Evolutionary conservation across 2,888 invertebrate species (phyloP).

Genomic region (Cantharis nigra): DNA sequence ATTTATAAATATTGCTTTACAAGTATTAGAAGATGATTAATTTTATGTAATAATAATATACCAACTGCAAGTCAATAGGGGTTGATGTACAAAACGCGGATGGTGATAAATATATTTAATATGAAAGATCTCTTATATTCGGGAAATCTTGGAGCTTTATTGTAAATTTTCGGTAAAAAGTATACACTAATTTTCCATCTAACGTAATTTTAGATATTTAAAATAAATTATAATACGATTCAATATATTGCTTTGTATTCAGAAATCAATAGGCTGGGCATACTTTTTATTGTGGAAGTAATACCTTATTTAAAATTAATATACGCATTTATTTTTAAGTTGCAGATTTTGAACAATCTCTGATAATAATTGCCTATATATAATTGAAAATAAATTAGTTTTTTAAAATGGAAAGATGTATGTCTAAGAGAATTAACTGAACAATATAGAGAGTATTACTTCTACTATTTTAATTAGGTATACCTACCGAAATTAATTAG

Average conservation of each 20-base stretch:
- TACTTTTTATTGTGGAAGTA: not conserved
- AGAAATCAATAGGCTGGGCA: not conserved
- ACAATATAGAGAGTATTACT: too few species aligned
- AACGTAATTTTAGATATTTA: not conserved
- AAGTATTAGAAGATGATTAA: slow-evolving; percentile 8
- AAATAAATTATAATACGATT: not conserved
- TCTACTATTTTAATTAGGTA: too few species aligned
- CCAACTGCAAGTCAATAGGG: slow-evolving; percentile 15
- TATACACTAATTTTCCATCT: not conserved
- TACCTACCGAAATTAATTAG: too few species aligned
- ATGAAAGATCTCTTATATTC: not conserved
- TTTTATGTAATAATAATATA: slow-evolving; percentile 8
- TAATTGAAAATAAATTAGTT: not conserved
- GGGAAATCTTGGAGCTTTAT: not conserved
- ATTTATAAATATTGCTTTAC: not conserved
- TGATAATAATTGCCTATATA: not conserved
- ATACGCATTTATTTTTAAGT: not conserved
- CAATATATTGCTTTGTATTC: not conserved
- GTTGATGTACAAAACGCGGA: not conserved
- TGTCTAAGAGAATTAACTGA: too few species aligned
- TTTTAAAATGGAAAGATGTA: too few species aligned
- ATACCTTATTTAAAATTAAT: not conserved
- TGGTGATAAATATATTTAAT: not conserved
- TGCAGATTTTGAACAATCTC: not conserved
- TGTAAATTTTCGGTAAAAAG: not conserved